Conservation (phyloP, 2,888 invertebrate genomes). For the Podotricha telesiphe region DNA sequence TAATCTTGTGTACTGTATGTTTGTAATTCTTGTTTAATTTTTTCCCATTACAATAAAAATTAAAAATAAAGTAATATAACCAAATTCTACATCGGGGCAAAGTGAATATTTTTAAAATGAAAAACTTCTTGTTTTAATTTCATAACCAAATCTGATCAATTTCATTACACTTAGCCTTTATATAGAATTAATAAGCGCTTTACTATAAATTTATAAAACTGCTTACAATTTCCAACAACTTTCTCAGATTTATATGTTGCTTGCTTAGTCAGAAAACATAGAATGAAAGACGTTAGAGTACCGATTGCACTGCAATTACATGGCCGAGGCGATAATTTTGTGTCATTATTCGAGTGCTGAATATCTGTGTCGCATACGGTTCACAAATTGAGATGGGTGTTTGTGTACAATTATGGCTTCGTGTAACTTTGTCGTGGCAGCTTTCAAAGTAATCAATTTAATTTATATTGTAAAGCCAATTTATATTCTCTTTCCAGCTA, state of each 20-base stretch:
- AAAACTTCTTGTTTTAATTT: neutral
- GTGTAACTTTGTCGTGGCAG: conserved; percentile 29
- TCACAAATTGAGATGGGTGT: conserved; percentile 43
- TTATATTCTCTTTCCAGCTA: neutral
- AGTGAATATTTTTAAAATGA: no score
- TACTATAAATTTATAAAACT: neutral
- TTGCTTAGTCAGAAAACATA: conserved; percentile 47
- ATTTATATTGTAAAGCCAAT: neutral
- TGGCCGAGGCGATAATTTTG: conserved; percentile 67
- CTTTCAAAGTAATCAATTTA: conserved; percentile 26
- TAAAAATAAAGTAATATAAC: no score
- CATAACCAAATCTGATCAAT: neutral
- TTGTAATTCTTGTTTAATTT: no score
- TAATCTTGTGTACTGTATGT: no score
- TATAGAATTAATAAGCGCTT: neutral
- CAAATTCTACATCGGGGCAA: no score
- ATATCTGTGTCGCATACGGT: conserved; percentile 46
- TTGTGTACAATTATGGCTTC: conserved; percentile 39
- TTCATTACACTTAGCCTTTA: neutral
- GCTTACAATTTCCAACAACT: neutral
- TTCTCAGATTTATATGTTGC: conserved; percentile 36
- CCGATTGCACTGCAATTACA: conserved; percentile 66
- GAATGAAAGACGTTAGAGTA: conserved; percentile 42
- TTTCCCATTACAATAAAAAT: no score
- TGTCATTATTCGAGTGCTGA: conserved; percentile 59